Evolutionary conservation across 2,888 invertebrate species (phyloP), one percentile per base, ranked within the genome.

Genomic region (Lasioglossum lativentre): DNA sequence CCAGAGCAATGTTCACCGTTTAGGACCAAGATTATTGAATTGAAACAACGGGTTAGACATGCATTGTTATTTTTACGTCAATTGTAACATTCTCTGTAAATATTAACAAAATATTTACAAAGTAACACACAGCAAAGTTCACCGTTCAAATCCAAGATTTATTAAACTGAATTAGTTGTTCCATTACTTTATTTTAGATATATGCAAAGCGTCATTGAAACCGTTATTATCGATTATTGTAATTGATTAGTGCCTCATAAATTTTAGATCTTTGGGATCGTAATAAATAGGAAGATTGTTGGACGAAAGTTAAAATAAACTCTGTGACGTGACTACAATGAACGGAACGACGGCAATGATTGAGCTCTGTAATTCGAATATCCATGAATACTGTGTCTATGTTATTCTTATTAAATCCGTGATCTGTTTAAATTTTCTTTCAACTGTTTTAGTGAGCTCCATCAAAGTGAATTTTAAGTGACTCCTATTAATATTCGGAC

Each of bases 291-390:
- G 4, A 23, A 38, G 23, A 38, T 38, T 23, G 12, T 10, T 23
- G 8, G 38, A 66, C 34, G 30, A 66, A 66, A 38, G 68, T 68
- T 68, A 23, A 68, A 68, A 68, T 68, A 38, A 68, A 34, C 23
- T 68, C 34, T 19, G 34, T 0, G 34, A 34, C 6, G 5, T 16
- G 63, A 63, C 12, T 30, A 16, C 34, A 38, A 68, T 10, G 38
- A 23, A 38, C 12, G 23, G 23, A 38, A 66, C 66, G 66, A 19
- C 23, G 10, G 34, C 38, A 70, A 16, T n/a, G 38, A n/a, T 70
- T 12, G n/a, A 34, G 6, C 38, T n/a, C 23, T 70, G 70, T 19
- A 70, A 68, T 38, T 38, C 12, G 12, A 38, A 40, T 19, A 8
- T 66, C 4, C 23, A 38, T 23, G 66, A 66, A n/a, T n/a, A 38